Percentiles rank a stretch among this genome's conserved stretches.
phyloP scores from a whole-genome alignment of 2,113 vertebrate species.

The Rhinoptilus africanus region DNA sequence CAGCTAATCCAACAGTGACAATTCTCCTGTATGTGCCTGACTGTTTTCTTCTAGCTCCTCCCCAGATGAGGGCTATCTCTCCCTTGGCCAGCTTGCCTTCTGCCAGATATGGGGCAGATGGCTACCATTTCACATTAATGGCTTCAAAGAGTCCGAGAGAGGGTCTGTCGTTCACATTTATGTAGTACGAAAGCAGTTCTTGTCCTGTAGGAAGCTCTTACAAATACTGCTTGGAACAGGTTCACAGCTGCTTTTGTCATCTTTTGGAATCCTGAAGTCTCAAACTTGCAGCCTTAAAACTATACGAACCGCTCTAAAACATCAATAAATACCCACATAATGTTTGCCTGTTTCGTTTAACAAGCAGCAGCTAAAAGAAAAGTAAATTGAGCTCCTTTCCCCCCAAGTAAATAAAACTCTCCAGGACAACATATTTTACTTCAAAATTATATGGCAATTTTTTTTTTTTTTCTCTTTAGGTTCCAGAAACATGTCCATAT shows the following conservation, averaged over 20 bases:
- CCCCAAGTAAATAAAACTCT: neutral
- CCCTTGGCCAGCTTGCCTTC: neutral
- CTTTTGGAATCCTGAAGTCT: neutral
- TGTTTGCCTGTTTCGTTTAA: neutral
- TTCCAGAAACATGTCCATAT: slow-evolving; percentile 81
- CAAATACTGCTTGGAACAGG: neutral
- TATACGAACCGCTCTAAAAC: neutral
- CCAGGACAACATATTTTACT: slow-evolving; percentile 4
- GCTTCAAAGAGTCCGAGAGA: neutral
- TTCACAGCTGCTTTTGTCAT: slow-evolving; percentile 20
- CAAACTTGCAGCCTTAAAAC: slow-evolving; percentile 5
- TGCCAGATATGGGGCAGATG: neutral
- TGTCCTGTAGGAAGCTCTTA: neutral
- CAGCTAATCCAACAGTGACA: neutral
- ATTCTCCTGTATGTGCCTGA: neutral
- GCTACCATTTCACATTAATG: neutral
- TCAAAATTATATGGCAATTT: neutral
- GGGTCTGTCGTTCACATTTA: neutral
- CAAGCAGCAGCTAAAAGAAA: neutral
- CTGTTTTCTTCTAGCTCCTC: neutral
- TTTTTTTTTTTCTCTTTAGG: slow-evolving; percentile 39
- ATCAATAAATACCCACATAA: neutral
- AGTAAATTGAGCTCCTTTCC: neutral
- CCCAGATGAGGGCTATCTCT: neutral
- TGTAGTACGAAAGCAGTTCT: neutral